Evolutionary conservation across 1,140 invertebrate species (phyloP).

Genomic region (Drosophila ironensis): DNA sequence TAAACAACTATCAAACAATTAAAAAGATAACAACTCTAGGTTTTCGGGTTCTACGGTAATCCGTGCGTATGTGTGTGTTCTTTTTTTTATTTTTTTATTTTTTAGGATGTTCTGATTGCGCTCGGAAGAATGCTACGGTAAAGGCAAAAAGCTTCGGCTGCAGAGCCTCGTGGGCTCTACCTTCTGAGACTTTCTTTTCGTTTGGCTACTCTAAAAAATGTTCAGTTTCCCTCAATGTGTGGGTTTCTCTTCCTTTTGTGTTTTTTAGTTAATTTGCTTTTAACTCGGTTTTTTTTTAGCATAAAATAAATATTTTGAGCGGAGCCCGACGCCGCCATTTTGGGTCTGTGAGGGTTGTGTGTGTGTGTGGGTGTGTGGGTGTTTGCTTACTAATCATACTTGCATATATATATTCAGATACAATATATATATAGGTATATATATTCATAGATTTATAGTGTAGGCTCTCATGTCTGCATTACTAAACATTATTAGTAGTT

Average conservation of each 20-base stretch:
- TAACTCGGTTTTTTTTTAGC: slow-evolving; percentile 50
- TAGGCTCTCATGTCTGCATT: slow-evolving; percentile 65
- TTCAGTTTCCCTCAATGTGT: too few species aligned
- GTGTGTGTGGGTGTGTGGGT: slow-evolving; percentile 31
- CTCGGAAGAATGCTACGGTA: slow-evolving; percentile 39
- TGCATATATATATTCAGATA: slow-evolving; percentile 31
- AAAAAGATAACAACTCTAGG: slow-evolving; percentile 51
- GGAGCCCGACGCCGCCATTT: slow-evolving; percentile 42
- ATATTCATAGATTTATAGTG: too few species aligned
- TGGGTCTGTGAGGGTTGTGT: slow-evolving; percentile 19
- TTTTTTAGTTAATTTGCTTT: slow-evolving; percentile 58
- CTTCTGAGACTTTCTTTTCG: slow-evolving; percentile 27
- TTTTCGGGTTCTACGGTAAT: neutral
- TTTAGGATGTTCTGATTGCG: slow-evolving; percentile 22
- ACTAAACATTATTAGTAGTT: slow-evolving; percentile 67
- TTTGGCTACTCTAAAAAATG: slow-evolving; percentile 62
- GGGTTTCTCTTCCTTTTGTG: slow-evolving; percentile 30
- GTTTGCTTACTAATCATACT: slow-evolving; percentile 41
- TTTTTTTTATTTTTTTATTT: neutral
- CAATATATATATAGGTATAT: slow-evolving; percentile 25
- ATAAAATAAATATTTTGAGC: slow-evolving; percentile 71
- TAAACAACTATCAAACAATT: slow-evolving; percentile 53
- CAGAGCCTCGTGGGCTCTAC: slow-evolving; percentile 2
- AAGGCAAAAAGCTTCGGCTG: slow-evolving; percentile 40
- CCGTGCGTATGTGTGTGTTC: neutral